phyloP scores from a whole-genome alignment of 2,888 invertebrate genomes.

The Diaprepes abbreviatus region DNA sequence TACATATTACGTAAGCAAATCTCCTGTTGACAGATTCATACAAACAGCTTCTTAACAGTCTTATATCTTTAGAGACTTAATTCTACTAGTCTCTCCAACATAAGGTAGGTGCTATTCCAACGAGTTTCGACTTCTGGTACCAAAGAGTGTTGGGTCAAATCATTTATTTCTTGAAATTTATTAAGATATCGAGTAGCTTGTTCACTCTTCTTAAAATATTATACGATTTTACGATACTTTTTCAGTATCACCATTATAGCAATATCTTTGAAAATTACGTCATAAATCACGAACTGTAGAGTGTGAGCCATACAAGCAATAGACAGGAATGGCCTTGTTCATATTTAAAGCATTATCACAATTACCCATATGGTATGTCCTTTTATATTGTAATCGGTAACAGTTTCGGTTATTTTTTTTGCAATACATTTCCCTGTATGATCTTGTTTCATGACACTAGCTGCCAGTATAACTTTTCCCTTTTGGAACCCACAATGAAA shows the following conservation, averaged over 20 bases:
- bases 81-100: constrained; percentile 17
- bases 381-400: neutral
- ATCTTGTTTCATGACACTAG: too few relatives aligned
- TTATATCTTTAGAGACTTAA: neutral
- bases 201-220: neutral
- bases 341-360: neutral
- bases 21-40: too few relatives aligned
- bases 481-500: too few relatives aligned
- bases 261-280: neutral
- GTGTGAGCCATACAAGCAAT: neutral
- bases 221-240: too few relatives aligned
- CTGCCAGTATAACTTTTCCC: too few relatives aligned
- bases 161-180: constrained; percentile 2
- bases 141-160: constrained; percentile 4
- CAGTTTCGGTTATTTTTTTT: too few relatives aligned
- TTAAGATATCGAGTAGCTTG: neutral
- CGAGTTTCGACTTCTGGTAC: constrained; percentile 16
- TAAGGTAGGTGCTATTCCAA: constrained; percentile 15
- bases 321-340: neutral
- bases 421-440: too few relatives aligned
- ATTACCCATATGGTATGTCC: neutral
- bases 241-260: too few relatives aligned
- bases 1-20: too few relatives aligned
- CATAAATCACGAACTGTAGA: neutral
- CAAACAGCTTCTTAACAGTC: too few relatives aligned